phyloP scores from a whole-genome alignment of 1,140 invertebrate genomes.

The Rhopalosiphum maidis region DNA sequence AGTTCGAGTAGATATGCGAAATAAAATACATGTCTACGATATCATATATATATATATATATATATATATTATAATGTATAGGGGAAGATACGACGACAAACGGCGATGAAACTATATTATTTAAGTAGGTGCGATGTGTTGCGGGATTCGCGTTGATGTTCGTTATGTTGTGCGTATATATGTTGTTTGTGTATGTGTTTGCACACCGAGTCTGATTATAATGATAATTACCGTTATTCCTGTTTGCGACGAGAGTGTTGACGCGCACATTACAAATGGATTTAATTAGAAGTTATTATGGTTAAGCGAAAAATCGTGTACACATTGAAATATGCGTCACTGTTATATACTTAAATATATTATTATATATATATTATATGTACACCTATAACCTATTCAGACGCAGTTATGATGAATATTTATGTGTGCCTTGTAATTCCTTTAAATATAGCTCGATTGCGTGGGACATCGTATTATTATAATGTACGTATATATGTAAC shows the following conservation, averaged over 20 bases:
- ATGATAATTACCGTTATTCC: conserved; percentile 37
- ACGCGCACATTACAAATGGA: conserved; percentile 4
- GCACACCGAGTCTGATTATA: conserved; percentile 20
- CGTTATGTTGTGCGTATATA: background rate
- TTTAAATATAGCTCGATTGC: background rate
- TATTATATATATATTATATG: background rate
- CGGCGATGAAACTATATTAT: background rate
- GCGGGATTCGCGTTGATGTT: background rate
- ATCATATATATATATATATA: background rate
- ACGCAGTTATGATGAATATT: background rate
- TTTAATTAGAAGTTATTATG: conserved; percentile 44
- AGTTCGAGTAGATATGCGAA: background rate
- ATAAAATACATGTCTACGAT: background rate
- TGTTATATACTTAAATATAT: background rate
- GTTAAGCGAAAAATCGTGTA: conserved; percentile 35
- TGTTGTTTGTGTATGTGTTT: conserved; percentile 3
- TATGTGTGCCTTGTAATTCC: background rate
- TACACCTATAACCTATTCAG: background rate
- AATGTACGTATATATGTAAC: background rate
- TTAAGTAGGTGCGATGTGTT: conserved; percentile 3
- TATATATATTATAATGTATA: background rate
- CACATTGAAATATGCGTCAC: background rate
- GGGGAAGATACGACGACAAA: background rate
- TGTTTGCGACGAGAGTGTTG: conserved; percentile 18
- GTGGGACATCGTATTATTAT: background rate